phyloP scores from a whole-genome alignment of 2,888 invertebrate species.

The Eupithecia pulchellata region DNA sequence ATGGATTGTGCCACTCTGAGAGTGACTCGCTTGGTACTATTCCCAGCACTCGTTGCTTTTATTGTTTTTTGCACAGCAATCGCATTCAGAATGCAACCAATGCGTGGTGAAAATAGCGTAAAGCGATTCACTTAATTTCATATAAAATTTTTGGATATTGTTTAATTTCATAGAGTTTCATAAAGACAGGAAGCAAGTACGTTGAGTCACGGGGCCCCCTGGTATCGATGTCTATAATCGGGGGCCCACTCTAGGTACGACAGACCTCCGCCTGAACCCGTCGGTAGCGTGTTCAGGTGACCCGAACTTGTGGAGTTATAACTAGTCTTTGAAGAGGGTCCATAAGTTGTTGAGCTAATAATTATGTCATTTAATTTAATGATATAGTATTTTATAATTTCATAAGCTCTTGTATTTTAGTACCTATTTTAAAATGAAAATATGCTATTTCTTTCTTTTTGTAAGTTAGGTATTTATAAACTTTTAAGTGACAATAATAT shows the following conservation, averaged over 20 bases:
- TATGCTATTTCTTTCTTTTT: background rate
- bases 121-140: background rate
- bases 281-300: background rate
- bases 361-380: background rate
- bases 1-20: background rate
- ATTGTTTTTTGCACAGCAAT: background rate
- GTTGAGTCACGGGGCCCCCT: background rate
- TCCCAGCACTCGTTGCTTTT: background rate
- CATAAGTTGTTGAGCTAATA: background rate
- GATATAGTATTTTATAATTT: background rate
- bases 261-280: no score
- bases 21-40: background rate
- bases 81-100: background rate
- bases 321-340: slow-evolving; percentile 1
- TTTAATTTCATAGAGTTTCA: background rate
- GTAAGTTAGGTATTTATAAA: background rate
- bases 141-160: no score
- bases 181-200: background rate
- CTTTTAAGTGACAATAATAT: background rate
- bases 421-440: background rate
- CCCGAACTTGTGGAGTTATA: background rate
- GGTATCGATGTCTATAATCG: background rate
- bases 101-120: background rate
- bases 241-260: no score
- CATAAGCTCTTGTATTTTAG: background rate